Conservation (phyloP, 2,888 invertebrate species). For the Piscicola geometra region DNA sequence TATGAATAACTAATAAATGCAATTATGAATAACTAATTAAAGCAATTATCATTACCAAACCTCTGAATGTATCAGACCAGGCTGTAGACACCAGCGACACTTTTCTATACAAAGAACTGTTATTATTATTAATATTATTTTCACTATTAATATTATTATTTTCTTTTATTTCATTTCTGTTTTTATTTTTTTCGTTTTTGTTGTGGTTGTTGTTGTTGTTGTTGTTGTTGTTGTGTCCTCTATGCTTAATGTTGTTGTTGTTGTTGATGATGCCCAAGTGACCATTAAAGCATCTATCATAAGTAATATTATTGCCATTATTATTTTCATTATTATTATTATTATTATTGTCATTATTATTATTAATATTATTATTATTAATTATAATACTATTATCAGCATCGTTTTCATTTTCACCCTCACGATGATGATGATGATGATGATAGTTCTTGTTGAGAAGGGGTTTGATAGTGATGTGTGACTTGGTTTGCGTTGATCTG, state of each 20-base stretch:
- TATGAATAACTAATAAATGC: not conserved
- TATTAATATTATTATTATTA: not conserved
- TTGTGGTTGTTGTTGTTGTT: slow-evolving; percentile 1
- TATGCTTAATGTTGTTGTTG: slow-evolving; percentile 8
- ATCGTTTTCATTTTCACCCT: not conserved
- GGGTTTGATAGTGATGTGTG: no score
- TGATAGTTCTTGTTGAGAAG: not conserved
- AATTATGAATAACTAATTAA: no score
- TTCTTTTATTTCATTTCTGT: not conserved
- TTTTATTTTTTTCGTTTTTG: not conserved
- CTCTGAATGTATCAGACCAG: slow-evolving; percentile 1
- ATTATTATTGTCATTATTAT: not conserved
- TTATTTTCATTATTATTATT: not conserved
- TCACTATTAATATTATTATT: no score
- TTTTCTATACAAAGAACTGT: not conserved
- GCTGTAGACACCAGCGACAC: not conserved
- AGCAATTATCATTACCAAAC: no score
- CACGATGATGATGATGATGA: not conserved
- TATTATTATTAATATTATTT: no score
- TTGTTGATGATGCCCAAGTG: not conserved
- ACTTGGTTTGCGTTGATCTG: not conserved
- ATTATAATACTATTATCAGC: not conserved
- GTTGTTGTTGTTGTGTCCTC: not conserved
- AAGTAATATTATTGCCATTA: not conserved
- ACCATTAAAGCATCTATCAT: not conserved